These are phyloP conservation scores for Anastrepha obliqua DNA, from an alignment of 1,140 invertebrate species.

Conservation along the genomic window DNA sequence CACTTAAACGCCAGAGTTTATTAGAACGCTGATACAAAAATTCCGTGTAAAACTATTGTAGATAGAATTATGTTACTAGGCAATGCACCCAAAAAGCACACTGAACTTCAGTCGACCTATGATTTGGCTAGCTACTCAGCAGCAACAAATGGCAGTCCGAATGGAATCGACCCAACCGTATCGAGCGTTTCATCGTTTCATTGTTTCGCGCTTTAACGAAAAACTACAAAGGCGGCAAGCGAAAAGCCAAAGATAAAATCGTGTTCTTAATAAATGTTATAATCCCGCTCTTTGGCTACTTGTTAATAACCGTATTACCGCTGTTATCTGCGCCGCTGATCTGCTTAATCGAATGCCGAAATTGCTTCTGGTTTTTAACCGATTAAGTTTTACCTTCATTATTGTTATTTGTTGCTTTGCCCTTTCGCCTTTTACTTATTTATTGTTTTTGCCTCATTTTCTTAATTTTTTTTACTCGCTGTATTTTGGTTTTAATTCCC, in stretches of 20 bases:
- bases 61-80: no score
- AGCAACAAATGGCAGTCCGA: neutral
- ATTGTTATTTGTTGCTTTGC: constrained; percentile 6
- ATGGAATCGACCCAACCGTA: neutral
- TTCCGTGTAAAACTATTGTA: no score
- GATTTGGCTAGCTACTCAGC: neutral
- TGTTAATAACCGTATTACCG: constrained; percentile 70
- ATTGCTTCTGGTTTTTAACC: constrained; percentile 57
- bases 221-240: constrained; percentile 27
- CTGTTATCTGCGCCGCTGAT: constrained; percentile 67
- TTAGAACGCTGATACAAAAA: no score
- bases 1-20: no score
- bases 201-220: neutral
- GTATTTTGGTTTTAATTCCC: constrained; percentile 17
- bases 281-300: constrained; percentile 59
- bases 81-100: no score
- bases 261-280: constrained; percentile 56
- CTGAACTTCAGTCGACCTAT: neutral
- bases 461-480: neutral
- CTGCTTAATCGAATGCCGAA: constrained; percentile 66
- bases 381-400: constrained; percentile 41
- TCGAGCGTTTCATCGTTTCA: neutral
- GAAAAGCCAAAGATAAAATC: constrained; percentile 56
- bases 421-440: neutral
- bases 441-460: neutral